Conservation (phyloP, 2,113 vertebrate species). For the Malurus alboscapulatus region DNA sequence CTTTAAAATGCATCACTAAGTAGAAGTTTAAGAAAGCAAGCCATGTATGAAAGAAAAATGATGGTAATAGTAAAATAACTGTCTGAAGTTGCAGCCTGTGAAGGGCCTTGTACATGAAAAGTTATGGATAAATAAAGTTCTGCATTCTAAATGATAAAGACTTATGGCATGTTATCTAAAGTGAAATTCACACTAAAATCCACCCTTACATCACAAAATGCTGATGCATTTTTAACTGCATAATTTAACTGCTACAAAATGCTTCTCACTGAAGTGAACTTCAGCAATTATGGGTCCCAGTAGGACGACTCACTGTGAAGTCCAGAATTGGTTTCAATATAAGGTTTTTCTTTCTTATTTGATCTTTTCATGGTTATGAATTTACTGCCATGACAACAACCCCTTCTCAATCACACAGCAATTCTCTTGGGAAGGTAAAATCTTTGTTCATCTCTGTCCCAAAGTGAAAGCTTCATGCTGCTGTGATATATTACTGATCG, state of each 20-base stretch:
- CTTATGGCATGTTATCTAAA: neutral
- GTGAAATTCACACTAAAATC: neutral
- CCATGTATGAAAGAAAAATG: neutral
- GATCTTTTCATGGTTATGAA: neutral
- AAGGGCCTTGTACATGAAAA: neutral
- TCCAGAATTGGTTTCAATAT: neutral
- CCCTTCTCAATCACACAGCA: neutral
- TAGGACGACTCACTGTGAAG: accelerated
- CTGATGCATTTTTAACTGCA: neutral
- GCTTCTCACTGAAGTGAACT: neutral
- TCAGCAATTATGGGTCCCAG: neutral
- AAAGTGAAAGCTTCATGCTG: neutral
- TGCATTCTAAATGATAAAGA: neutral
- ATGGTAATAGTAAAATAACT: neutral
- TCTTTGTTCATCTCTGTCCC: neutral
- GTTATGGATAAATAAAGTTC: neutral
- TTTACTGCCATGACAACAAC: neutral
- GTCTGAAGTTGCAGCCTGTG: neutral
- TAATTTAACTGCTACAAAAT: neutral
- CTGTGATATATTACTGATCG: accelerated
- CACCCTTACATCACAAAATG: neutral
- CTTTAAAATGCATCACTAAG: neutral
- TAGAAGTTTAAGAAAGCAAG: neutral
- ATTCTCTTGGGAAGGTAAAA: neutral
- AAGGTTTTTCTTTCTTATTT: neutral